Evolutionary conservation across 2,797 vertebrate genomes (phyloP), one percentile per base, ranked within the genome.

Genomic region (Orestias chungarensis): DNA sequence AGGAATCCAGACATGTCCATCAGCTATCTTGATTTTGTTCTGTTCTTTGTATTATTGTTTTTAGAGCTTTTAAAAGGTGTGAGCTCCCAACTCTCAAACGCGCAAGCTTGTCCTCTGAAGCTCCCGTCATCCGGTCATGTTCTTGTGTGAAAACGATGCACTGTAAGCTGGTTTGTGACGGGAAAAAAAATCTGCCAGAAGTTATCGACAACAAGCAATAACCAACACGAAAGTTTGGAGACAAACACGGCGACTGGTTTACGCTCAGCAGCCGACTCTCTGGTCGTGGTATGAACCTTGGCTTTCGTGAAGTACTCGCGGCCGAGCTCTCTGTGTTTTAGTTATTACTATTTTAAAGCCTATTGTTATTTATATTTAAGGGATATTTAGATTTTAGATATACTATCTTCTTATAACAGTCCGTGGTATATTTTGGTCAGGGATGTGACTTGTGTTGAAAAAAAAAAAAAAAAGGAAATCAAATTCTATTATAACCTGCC

Each of bases 361-460:
- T 86, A 87, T 91, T 92, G 89, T 94, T 94, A 94, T 94, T 94
- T 94, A 94, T 94, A 95, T 94, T 92, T 94, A 94, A 94, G 94
- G 94, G 94, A 95, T 92, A 92, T 94, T 91, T 92, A 88, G 88
- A 91, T 92, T 95, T 94, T 93, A 93, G 91, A 92, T 86, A 91
- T 88, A 86, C 88, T 91, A 92, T 90, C 86, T 85, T 95, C 86
- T 92, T 92, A 88, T 92, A 87, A 69, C 89, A 91, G 89, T 90
- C 78, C 79, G 86, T 69, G 69, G 87, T 83, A 91, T 79, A 84
- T 92, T 54, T 89, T 93, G 90, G 89, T 92, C 93, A 95, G 94
- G 93, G 93, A 93, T 78, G 82, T 93, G 88, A 90, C 17, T 71
- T 87, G 85, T 90, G 89, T 88, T 92, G 79, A 88, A 93, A 84